Evolutionary conservation across 1,140 invertebrate species (phyloP), one percentile per base, ranked within the genome.

Genomic region (Drosophila orosa): DNA sequence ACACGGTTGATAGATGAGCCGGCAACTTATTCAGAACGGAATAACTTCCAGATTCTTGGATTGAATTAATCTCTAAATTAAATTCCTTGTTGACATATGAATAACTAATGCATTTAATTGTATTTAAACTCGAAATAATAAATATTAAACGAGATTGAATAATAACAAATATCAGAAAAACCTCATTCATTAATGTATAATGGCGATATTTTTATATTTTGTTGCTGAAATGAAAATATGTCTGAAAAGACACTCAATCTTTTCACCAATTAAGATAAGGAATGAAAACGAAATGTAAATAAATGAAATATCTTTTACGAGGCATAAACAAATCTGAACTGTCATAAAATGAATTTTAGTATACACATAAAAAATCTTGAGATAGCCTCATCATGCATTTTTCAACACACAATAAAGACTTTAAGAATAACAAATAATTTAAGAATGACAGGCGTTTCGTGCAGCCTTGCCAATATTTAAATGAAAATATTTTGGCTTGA

Each of bases 291-390:
- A 45, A 29, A 39, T 47, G 29, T 33, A 33, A 19, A 47, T 39
- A 57, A 33, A 69, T 47, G 2, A 31, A 39, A 33, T 65, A 25
- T 7, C 25, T 68, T 67, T 69, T 40, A 40, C 17, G 42, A 31
- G 31, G 15, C 65, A 48, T 68, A 65, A 65, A 71, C 24, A 57
- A 35, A 56, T 47, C 33, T 27, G 15, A 24, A 67, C 22, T 33
- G 63, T 31, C 33, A 29, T 45, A 39, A 71, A 69, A 47, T 57
- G 5, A 17, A 19, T 48, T 71, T 69, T 45, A 69, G 47, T 69
- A 48, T 48, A 27, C 50, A 9, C 65, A 47, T 45, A 47, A 39
- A 68, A 69, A 29, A 24, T 39, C 19, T 69, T 19, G 13, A 24
- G 17, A 40, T 66, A 19, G 40, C 24, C 40, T 15, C 39, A 39